These are phyloP conservation scores for Microtus pennsylvanicus DNA, from an alignment of 2,113 vertebrate genomes.

Conservation along the genomic window DNA sequence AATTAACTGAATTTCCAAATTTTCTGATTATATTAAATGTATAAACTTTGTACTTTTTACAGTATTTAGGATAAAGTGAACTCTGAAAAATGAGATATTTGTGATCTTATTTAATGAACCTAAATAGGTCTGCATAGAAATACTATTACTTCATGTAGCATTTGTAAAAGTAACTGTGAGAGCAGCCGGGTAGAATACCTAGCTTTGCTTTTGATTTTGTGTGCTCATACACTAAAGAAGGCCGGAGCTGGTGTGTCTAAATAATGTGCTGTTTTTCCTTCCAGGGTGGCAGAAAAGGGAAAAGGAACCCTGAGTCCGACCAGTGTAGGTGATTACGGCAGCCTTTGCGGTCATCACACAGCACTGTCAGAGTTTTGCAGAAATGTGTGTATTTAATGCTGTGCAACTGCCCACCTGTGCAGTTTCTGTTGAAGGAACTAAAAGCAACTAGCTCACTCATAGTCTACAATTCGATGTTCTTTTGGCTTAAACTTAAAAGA, in stretches of 20 bases:
- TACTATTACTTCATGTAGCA: slow-evolving; percentile 13
- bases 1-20: slow-evolving; percentile 44
- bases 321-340: slow-evolving; percentile 87
- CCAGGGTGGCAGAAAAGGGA: slow-evolving; percentile 94
- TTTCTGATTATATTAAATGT: slow-evolving; percentile 39
- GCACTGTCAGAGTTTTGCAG: slow-evolving; percentile 84
- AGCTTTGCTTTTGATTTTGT: neutral
- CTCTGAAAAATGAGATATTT: slow-evolving; percentile 35
- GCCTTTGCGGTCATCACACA: slow-evolving; percentile 72
- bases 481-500: slow-evolving; percentile 82
- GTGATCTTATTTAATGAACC: slow-evolving; percentile 8
- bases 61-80: neutral
- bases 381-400: slow-evolving; percentile 84
- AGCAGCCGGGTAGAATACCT: neutral
- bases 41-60: slow-evolving; percentile 21
- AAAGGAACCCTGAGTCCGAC: slow-evolving; percentile 91
- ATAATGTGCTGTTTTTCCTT: slow-evolving; percentile 76
- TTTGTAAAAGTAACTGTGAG: neutral
- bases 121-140: slow-evolving; percentile 1
- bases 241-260: slow-evolving; percentile 31
- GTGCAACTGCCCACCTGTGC: slow-evolving; percentile 84
- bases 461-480: slow-evolving; percentile 81
- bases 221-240: slow-evolving; percentile 62
- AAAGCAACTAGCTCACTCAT: slow-evolving; percentile 79
- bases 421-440: slow-evolving; percentile 82